Evolutionary conservation across 92 coral and sea anemone genomes (phyloP).

Genomic region (Porites evermanni): DNA sequence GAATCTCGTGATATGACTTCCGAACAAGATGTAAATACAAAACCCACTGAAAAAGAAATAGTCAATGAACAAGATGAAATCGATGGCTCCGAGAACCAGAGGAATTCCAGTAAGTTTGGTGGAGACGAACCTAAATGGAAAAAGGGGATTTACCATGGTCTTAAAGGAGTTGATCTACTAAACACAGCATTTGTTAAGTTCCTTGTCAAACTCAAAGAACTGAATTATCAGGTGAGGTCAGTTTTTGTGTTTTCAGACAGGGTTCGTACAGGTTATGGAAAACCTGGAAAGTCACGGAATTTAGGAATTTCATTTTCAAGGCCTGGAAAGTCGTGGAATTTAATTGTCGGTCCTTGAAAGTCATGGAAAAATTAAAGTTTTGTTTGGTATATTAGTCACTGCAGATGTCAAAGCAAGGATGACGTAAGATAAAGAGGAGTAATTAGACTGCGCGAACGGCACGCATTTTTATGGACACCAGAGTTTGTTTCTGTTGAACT

Average conservation of each 20-base stretch:
- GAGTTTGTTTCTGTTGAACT: no score
- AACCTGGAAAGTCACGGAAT: no score
- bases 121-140: conserved; percentile 20
- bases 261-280: background rate
- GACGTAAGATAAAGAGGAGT: no score
- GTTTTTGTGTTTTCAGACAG: background rate
- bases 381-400: no score
- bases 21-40: background rate
- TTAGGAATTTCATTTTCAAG: no score
- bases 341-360: no score
- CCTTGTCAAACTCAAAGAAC: conserved; percentile 57
- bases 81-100: background rate
- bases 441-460: no score
- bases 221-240: conserved; percentile 66
- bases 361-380: no score
- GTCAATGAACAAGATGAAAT: background rate
- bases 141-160: conserved; percentile 13
- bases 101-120: background rate
- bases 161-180: conserved; percentile 39
- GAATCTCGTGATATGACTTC: background rate
- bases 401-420: no score
- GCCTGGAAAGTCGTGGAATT: no score
- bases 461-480: no score
- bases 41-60: background rate
- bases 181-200: conserved; percentile 35